phyloP scores from a whole-genome alignment of 2,888 invertebrate species.

The Limnephilus marmoratus region DNA sequence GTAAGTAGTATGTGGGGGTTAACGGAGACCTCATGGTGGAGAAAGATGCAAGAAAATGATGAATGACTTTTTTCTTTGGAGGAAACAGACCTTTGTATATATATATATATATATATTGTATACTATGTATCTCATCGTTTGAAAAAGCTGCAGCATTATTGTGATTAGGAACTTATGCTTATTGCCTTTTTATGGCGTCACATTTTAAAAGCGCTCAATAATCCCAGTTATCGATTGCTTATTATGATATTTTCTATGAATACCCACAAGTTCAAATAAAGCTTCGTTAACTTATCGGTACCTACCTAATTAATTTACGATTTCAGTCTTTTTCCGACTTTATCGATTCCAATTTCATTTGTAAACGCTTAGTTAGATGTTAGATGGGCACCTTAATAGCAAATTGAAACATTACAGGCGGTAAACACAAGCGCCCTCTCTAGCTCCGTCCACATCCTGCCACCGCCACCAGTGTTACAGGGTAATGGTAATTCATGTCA shows the following conservation, averaged over 20 bases:
- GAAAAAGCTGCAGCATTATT: too few relatives aligned
- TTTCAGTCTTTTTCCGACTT: neutral
- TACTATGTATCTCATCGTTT: too few relatives aligned
- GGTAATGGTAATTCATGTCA: slow-evolving; percentile 41
- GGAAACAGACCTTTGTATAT: too few relatives aligned
- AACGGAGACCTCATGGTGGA: too few relatives aligned
- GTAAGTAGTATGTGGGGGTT: too few relatives aligned
- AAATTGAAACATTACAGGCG: slow-evolving; percentile 38
- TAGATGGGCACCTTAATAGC: neutral
- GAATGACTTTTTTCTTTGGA: too few relatives aligned
- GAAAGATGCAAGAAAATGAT: too few relatives aligned
- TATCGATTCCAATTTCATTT: neutral
- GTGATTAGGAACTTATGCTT: too few relatives aligned
- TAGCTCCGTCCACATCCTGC: slow-evolving; percentile 43
- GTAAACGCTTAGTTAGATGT: neutral
- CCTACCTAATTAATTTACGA: neutral
- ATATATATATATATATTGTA: too few relatives aligned
- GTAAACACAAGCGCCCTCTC: slow-evolving; percentile 22
- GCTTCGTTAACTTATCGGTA: neutral
- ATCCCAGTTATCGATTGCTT: neutral
- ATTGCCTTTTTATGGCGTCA: too few relatives aligned
- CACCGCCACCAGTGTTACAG: slow-evolving; percentile 9
- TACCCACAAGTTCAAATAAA: neutral
- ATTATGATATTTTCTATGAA: neutral
- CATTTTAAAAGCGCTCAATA: too few relatives aligned